Conservation (phyloP, 2,113 vertebrate species). For the Collichthys lucidus region DNA sequence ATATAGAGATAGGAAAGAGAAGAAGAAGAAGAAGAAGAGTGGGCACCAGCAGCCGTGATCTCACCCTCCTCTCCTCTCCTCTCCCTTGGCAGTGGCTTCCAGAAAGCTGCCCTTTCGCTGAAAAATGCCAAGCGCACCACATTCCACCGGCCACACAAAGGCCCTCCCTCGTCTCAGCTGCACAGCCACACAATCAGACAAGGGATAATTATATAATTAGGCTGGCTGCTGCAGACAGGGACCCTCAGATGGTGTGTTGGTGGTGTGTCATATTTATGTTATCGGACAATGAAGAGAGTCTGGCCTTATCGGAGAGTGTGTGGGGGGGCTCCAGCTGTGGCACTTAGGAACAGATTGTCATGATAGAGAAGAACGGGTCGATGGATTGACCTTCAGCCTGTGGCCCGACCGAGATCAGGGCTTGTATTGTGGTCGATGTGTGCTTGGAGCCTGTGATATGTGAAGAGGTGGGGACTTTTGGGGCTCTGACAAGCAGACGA, state of each 20-base stretch:
- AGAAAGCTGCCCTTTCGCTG: slow-evolving; percentile 85
- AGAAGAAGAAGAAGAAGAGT: slow-evolving; percentile 57
- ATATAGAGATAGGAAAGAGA: slow-evolving; percentile 37
- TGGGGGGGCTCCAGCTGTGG: slow-evolving; percentile 63
- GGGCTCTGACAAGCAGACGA: slow-evolving; percentile 20
- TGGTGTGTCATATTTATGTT: slow-evolving; percentile 67
- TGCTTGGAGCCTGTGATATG: slow-evolving; percentile 13
- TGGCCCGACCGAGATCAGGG: slow-evolving; percentile 36
- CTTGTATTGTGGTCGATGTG: slow-evolving; percentile 41
- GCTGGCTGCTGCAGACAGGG: slow-evolving; percentile 60
- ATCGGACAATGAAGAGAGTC: slow-evolving; percentile 71
- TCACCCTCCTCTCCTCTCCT: slow-evolving; percentile 73
- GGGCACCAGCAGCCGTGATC: slow-evolving; percentile 83
- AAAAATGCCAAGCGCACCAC: slow-evolving; percentile 84
- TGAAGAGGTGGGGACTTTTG: slow-evolving; percentile 66
- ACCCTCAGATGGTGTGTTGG: slow-evolving; percentile 68
- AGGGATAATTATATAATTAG: slow-evolving; percentile 83
- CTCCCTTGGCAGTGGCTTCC: slow-evolving; percentile 72
- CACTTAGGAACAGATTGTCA: slow-evolving; percentile 63
- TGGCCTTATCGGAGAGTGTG: slow-evolving; percentile 59
- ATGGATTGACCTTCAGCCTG: slow-evolving; percentile 60
- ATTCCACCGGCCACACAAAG: slow-evolving; percentile 82
- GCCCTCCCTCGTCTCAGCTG: slow-evolving; percentile 77
- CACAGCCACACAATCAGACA: slow-evolving; percentile 78
- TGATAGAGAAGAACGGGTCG: slow-evolving; percentile 56